A percentile compares a stretch with the other conserved stretches of the same genome.
These are phyloP conservation scores for Ascidia mentula DNA, from an alignment of 23 tunicate species.

Conservation along the genomic window DNA sequence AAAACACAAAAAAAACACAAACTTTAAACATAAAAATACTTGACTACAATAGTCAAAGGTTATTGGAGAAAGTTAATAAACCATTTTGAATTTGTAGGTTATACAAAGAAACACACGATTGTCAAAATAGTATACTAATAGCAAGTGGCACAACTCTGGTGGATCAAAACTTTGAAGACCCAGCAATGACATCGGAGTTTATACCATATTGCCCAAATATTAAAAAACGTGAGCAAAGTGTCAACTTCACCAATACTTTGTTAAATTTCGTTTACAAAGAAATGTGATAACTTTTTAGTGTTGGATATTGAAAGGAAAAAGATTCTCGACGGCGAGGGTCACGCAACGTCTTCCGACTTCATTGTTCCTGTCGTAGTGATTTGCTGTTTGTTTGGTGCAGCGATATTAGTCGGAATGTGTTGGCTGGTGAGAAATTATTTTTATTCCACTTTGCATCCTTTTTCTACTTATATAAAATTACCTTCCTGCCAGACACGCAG, in stretches of 20 bases:
- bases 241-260: too few relatives aligned
- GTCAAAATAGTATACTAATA: neutral
- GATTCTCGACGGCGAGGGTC: neutral
- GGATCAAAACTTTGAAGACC: neutral
- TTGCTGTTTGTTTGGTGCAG: slow-evolving; percentile 2
- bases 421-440: slow-evolving; percentile 1
- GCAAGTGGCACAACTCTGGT: neutral
- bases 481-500: neutral
- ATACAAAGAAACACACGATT: neutral
- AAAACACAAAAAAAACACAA: too few relatives aligned
- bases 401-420: neutral
- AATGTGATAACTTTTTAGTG: neutral
- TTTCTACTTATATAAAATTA: neutral
- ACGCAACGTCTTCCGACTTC: neutral
- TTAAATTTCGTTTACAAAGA: too few relatives aligned
- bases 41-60: too few relatives aligned
- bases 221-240: neutral
- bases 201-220: slow-evolving; percentile 1
- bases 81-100: too few relatives aligned
- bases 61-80: too few relatives aligned
- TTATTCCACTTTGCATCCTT: neutral
- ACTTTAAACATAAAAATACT: too few relatives aligned
- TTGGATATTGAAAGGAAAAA: neutral
- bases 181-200: neutral
- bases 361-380: neutral